A percentile compares a stretch with the other conserved stretches of the same genome.
Conservation (phyloP, 1,140 invertebrate genomes). For the Choristoneura fumiferana region DNA sequence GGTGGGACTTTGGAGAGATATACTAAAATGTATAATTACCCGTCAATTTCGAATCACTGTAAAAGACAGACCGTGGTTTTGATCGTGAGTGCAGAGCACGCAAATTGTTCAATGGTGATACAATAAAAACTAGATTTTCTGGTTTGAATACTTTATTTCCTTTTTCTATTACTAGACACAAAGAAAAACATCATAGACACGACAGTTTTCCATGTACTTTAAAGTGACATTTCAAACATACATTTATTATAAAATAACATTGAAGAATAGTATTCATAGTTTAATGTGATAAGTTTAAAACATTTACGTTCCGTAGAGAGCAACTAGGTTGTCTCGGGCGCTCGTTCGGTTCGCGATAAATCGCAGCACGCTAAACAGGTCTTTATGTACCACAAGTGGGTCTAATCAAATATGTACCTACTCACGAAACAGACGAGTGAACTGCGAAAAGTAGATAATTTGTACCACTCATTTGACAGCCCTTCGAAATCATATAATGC, state of each 20-base stretch:
- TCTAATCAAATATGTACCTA: too few relatives aligned
- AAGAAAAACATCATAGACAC: conserved; percentile 19
- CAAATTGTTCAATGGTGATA: neutral
- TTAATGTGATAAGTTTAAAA: conserved; percentile 70
- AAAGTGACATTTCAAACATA: conserved; percentile 7
- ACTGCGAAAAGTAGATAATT: neutral
- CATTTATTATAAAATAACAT: conserved; percentile 43
- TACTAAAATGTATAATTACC: too few relatives aligned
- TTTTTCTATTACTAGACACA: conserved; percentile 18
- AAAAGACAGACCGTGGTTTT: too few relatives aligned
- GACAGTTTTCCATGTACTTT: conserved; percentile 16
- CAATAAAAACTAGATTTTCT: neutral
- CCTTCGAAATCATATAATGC: conserved; percentile 10
- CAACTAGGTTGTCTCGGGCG: conserved; percentile 57
- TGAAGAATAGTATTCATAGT: conserved; percentile 60
- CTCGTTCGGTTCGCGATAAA: neutral
- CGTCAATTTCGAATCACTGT: too few relatives aligned
- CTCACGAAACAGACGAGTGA: too few relatives aligned
- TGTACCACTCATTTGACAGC: conserved; percentile 11
- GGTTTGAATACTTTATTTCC: conserved; percentile 9
- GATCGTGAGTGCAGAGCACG: neutral
- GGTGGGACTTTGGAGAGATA: too few relatives aligned
- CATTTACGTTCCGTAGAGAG: conserved; percentile 59
- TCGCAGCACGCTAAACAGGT: neutral
- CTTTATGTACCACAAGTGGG: too few relatives aligned